These are phyloP conservation scores for Psilopsiagon aurifrons DNA, from an alignment of 2,113 vertebrate genomes.

Conservation along the genomic window DNA sequence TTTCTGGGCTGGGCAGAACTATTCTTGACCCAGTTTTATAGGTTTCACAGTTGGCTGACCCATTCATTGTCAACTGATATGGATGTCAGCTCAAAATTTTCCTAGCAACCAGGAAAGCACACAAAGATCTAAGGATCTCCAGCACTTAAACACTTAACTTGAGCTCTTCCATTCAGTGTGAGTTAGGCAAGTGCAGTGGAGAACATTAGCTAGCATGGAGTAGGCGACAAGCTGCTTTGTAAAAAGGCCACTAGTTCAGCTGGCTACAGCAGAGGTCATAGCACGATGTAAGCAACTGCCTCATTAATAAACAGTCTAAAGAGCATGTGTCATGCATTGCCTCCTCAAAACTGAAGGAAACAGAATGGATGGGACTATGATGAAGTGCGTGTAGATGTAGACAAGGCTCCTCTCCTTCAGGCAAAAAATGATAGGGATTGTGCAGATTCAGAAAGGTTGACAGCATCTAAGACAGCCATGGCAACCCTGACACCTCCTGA, in stretches of 20 bases:
- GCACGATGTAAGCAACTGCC: background rate
- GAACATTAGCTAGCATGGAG: background rate
- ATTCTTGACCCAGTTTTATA: conserved; percentile 43
- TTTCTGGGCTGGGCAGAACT: conserved; percentile 40
- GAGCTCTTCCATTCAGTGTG: background rate
- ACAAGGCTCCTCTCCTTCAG: background rate
- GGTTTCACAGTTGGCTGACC: conserved; percentile 63
- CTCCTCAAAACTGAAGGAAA: background rate
- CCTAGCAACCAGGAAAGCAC: conserved; percentile 63
- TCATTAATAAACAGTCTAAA: background rate
- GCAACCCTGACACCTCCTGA: background rate
- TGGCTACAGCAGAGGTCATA: background rate
- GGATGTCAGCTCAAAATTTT: conserved; percentile 26
- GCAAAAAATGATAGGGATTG: background rate
- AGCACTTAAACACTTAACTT: background rate
- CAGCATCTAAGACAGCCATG: background rate
- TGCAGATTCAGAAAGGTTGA: background rate
- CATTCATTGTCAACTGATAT: conserved; percentile 8
- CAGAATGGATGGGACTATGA: background rate
- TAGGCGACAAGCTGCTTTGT: background rate
- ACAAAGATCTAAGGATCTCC: conserved; percentile 34
- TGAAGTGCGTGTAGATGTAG: fast-evolving
- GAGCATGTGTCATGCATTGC: fast-evolving
- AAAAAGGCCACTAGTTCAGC: background rate
- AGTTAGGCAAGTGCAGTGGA: background rate